Evolutionary conservation across 92 coral and sea anemone genomes (phyloP), one percentile per base, ranked within the genome.

Genomic region (Micromussa lordhowensis): DNA sequence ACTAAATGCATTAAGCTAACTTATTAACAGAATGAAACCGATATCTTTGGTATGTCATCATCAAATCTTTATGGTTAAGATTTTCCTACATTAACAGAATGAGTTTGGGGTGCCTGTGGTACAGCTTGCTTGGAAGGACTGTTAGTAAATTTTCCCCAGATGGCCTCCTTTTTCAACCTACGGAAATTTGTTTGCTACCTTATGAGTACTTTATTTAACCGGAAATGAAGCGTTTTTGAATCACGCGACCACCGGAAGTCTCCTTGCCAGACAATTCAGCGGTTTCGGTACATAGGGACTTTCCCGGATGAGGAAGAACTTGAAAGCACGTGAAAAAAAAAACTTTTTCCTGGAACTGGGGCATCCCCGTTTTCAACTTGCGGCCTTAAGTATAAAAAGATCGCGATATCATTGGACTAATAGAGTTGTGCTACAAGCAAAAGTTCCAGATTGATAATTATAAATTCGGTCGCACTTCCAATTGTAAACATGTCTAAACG

Each of bases 221-320:
- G 68, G 30, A 61, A 61, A 4, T 61, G 68, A 61, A 61, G 29
- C 68, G 28, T 24, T 22, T 61, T 24, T 5, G 24, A 61, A n/a
- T 24, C 28, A 66, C 71, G 5, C 16, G 15, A 54, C 19, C 82
- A 28, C 82, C 82, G 68, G 82, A 53, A 79, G 69, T 55, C 7
- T 19, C 34, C 26, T 44, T 44, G 12, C 51, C 51, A 44, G 51
- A 75, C 29, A n/a, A 75, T 8, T 15, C 28, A 15, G 9, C 8
- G 40, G 29, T 44, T 44, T 12, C 36, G 49, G 10, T 8, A 44
- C 9, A 44, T 44, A 0, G 89, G 89, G 89, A 77, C 72, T 77
- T 61, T 77, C 89, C 89, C 89, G 76, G 63, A 77, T 86, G 44
- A 44, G 73, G 76, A 38, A 77, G 63, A 73, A 30, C 4, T 29